A percentile compares a stretch with the other conserved stretches of the same genome.
These are phyloP conservation scores for Patella vulgata DNA, from an alignment of 1,140 invertebrate species.

Conservation along the genomic window DNA sequence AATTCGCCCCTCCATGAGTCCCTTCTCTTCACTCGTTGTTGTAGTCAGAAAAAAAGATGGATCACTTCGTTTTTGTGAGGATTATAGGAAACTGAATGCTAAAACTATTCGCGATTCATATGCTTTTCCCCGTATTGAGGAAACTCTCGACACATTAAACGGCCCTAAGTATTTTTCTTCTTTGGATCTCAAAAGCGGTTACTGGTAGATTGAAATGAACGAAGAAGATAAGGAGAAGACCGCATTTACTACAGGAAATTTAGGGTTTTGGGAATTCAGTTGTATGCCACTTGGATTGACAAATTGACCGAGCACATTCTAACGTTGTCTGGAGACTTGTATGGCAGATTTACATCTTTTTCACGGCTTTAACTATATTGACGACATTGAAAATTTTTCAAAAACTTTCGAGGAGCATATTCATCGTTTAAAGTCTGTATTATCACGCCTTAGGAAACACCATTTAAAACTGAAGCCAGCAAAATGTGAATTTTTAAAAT, in stretches of 20 bases:
- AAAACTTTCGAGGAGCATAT: conserved; percentile 35
- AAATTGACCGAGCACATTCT: conserved; percentile 64
- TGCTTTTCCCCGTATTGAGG: conserved; percentile 70
- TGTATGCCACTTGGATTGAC: conserved; percentile 12
- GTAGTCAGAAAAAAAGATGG: conserved; percentile 28
- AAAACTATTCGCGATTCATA: conserved; percentile 66
- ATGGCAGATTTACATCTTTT: conserved; percentile 24
- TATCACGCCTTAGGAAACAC: conserved; percentile 27
- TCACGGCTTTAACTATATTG: conserved; percentile 48
- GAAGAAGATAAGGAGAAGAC: conserved; percentile 58
- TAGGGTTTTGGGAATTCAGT: conserved; percentile 27
- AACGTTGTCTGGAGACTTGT: conserved; percentile 68
- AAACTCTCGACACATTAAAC: conserved; percentile 59
- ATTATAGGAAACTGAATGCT: conserved; percentile 68
- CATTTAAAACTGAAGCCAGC: conserved; percentile 31
- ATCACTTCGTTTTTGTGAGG: conserved; percentile 60
- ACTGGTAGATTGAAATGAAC: conserved; percentile 60
- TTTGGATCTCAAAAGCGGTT: conserved; percentile 62
- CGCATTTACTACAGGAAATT: conserved; percentile 31
- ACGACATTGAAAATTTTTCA: conserved; percentile 49
- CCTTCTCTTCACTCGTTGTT: conserved; percentile 17
- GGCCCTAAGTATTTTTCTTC: conserved; percentile 63
- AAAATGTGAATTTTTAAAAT: conserved; percentile 63
- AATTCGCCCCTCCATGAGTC: conserved; percentile 22
- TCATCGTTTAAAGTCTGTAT: conserved; percentile 37